phyloP scores from a whole-genome alignment of 2,113 vertebrate species.

The Myotis lucifugus region DNA sequence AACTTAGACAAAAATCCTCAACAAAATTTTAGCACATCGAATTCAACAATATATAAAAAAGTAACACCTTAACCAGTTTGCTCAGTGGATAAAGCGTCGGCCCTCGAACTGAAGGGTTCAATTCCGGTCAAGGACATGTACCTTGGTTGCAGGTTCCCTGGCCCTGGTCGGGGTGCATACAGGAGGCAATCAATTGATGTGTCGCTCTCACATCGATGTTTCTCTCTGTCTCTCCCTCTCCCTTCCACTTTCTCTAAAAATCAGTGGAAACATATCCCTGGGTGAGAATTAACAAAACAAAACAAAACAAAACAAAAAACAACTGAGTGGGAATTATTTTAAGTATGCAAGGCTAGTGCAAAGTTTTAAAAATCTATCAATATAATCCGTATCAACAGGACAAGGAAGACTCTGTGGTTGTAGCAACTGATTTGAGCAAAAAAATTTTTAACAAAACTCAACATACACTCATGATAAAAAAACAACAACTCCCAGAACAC shows the following conservation, averaged over 20 bases:
- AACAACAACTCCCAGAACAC: not conserved
- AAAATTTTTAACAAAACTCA: slow-evolving; percentile 21
- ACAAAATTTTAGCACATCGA: not conserved
- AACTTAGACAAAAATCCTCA: slow-evolving; percentile 2
- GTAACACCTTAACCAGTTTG: no score
- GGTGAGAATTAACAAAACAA: no score
- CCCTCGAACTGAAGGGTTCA: no score
- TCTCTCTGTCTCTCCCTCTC: no score
- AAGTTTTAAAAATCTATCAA: not conserved
- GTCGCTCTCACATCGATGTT: no score
- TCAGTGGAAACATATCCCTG: no score
- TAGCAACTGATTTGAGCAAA: not conserved
- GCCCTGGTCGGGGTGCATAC: no score
- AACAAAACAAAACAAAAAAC: not conserved
- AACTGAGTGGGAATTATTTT: not conserved
- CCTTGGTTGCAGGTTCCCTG: no score
- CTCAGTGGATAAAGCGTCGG: no score
- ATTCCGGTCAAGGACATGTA: no score
- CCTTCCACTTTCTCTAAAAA: no score
- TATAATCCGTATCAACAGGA: not conserved
- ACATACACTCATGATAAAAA: not conserved
- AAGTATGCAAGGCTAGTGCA: not conserved
- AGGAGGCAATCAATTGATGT: no score
- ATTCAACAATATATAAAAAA: not conserved
- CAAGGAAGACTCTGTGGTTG: not conserved